These are phyloP conservation scores for Falcunculus frontatus DNA, from an alignment of 2,113 vertebrate genomes.

Conservation along the genomic window DNA sequence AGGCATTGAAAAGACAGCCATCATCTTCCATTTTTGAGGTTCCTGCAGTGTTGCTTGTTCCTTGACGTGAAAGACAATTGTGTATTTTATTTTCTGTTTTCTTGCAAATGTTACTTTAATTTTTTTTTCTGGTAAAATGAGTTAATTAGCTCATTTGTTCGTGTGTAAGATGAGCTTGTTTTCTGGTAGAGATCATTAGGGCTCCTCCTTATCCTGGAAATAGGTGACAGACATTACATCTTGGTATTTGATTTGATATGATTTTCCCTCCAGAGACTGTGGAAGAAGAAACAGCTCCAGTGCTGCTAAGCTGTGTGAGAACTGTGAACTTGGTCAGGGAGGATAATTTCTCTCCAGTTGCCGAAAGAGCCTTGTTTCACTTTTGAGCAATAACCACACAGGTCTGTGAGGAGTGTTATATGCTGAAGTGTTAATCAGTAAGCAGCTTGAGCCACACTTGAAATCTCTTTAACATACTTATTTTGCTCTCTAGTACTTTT, in stretches of 20 bases:
- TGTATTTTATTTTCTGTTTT: background rate
- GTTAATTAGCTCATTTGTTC: background rate
- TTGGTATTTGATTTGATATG: background rate
- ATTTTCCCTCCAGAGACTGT: background rate
- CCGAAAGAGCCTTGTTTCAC: constrained; percentile 69
- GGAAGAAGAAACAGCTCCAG: background rate
- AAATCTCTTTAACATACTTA: constrained; percentile 67
- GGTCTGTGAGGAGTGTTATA: constrained; percentile 54
- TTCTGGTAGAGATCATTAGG: background rate
- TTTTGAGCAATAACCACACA: constrained; percentile 62
- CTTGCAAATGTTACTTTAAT: background rate
- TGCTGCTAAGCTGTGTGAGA: constrained; percentile 67
- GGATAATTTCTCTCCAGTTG: constrained; percentile 59
- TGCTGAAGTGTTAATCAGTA: constrained; percentile 73
- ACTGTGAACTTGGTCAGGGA: constrained; percentile 57
- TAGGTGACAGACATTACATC: constrained; percentile 1
- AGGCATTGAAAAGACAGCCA: background rate
- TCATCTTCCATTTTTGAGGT: background rate
- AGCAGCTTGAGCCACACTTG: constrained; percentile 68
- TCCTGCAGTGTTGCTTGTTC: background rate
- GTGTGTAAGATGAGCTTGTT: background rate
- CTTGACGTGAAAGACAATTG: background rate
- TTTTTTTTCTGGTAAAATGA: background rate
- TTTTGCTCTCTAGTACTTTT: constrained; percentile 61
- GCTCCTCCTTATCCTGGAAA: constrained; percentile 22